phyloP scores from a whole-genome alignment of 2,888 invertebrate species.

The Synanthedon formicaeformis region DNA sequence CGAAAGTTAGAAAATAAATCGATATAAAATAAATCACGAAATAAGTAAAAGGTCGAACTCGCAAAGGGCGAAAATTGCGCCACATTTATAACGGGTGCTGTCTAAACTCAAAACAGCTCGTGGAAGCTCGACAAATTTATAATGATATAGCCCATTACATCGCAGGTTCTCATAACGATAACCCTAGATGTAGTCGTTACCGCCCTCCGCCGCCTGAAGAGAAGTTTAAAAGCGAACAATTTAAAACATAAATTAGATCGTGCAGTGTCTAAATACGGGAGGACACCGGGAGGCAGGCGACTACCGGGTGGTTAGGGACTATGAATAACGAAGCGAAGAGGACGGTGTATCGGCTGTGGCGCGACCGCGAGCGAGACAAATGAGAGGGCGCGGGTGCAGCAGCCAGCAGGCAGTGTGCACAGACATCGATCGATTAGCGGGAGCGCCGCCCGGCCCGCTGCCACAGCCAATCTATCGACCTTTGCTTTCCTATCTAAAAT shows the following conservation, averaged over 20 bases:
- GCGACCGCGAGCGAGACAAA: conserved; percentile 44
- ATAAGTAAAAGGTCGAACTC: conserved; percentile 20
- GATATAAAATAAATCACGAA: background rate
- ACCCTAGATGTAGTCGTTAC: conserved; percentile 50
- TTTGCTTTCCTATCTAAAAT: conserved; percentile 47
- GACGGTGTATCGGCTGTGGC: conserved; percentile 41
- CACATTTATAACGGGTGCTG: conserved; percentile 37
- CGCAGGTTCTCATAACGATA: conserved; percentile 44
- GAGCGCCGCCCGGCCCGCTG: conserved; percentile 33
- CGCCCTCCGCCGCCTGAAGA: conserved; percentile 30
- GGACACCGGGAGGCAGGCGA: conserved; percentile 53
- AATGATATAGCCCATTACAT: conserved; percentile 55
- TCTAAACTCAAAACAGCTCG: conserved; percentile 17
- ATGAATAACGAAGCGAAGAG: conserved; percentile 59
- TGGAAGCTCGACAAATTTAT: conserved; percentile 51
- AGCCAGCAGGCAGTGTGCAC: conserved; percentile 47
- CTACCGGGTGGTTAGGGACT: conserved; percentile 62
- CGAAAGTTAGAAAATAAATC: conserved; percentile 4
- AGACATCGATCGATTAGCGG: conserved; percentile 66
- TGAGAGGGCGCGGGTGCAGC: conserved; percentile 38
- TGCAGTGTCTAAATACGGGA: conserved; percentile 65
- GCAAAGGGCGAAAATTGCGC: conserved; percentile 33
- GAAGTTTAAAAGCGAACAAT: conserved; percentile 51
- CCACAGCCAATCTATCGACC: conserved; percentile 55
- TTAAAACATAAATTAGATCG: conserved; percentile 68